A percentile compares a stretch with the other conserved stretches of the same genome.
These are phyloP conservation scores for Habrosyne pyritoides DNA, from an alignment of 2,888 invertebrate genomes.

Conservation along the genomic window DNA sequence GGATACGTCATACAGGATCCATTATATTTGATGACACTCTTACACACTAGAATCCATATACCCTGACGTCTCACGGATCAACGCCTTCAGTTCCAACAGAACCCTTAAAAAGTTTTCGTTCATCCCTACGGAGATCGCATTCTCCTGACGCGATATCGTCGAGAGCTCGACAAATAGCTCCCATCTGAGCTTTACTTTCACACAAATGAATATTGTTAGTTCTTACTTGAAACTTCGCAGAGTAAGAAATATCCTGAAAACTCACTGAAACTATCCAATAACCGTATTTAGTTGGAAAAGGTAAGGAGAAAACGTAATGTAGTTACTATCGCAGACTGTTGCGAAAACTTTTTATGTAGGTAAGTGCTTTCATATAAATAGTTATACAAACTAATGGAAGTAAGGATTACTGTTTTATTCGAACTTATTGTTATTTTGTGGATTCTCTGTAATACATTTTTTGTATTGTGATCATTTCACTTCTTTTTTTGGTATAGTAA, in stretches of 20 bases:
- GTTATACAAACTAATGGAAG: background rate
- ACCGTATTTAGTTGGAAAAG: conserved; percentile 1
- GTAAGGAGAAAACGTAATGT: background rate
- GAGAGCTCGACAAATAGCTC: conserved; percentile 33
- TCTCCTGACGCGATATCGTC: conserved; percentile 12
- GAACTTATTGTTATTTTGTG: background rate
- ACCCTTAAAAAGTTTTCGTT: conserved; percentile 12
- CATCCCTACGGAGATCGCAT: conserved; percentile 20
- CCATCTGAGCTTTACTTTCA: conserved; percentile 20
- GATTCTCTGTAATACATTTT: background rate
- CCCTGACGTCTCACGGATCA: background rate
- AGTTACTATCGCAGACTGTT: background rate
- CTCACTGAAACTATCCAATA: conserved; percentile 4
- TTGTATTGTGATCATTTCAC: background rate
- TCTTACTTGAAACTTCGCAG: conserved; percentile 3
- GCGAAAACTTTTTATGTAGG: background rate
- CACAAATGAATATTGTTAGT: conserved; percentile 19
- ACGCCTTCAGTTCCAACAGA: background rate
- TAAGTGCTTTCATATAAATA: background rate
- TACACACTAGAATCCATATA: background rate
- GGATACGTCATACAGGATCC: no score
- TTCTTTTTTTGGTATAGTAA: no score
- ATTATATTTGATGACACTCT: background rate
- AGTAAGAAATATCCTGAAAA: background rate
- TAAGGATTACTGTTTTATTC: background rate